These are phyloP conservation scores for Anhinga anhinga DNA, from an alignment of 2,113 vertebrate species.

Conservation along the genomic window DNA sequence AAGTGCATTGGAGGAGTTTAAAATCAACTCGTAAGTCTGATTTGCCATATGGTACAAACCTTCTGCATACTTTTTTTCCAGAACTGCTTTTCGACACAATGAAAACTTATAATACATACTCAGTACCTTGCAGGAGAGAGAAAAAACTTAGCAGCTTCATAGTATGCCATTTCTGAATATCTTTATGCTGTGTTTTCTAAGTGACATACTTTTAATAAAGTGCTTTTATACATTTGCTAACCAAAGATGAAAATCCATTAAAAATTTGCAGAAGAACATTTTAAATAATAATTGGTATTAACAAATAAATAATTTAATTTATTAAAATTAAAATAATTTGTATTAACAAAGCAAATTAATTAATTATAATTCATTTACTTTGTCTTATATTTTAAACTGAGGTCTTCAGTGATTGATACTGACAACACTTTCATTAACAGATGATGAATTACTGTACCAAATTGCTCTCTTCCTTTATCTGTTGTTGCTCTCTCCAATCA, in stretches of 20 bases:
- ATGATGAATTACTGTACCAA: no score
- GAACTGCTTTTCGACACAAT: background rate
- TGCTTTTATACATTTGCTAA: background rate
- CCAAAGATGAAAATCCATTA: no score
- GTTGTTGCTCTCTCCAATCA: no score
- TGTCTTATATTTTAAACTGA: no score
- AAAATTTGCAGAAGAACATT: no score
- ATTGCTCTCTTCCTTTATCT: no score
- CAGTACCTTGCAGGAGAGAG: background rate
- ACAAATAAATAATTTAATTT: background rate
- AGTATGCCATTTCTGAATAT: background rate
- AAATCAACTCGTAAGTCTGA: no score
- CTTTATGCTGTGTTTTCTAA: background rate
- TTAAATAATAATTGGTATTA: no score
- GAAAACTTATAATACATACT: background rate
- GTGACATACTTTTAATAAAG: background rate
- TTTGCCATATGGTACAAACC: background rate
- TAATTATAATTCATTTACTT: background rate
- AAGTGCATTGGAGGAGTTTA: no score
- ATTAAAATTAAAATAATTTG: background rate
- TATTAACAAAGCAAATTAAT: background rate
- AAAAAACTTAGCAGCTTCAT: background rate
- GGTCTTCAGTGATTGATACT: no score
- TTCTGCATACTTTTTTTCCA: background rate
- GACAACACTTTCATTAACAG: no score